Percentiles rank a stretch among this genome's conserved stretches.
Evolutionary conservation across 2,888 invertebrate species (phyloP).

Genomic region (Rhingia rostrata): DNA sequence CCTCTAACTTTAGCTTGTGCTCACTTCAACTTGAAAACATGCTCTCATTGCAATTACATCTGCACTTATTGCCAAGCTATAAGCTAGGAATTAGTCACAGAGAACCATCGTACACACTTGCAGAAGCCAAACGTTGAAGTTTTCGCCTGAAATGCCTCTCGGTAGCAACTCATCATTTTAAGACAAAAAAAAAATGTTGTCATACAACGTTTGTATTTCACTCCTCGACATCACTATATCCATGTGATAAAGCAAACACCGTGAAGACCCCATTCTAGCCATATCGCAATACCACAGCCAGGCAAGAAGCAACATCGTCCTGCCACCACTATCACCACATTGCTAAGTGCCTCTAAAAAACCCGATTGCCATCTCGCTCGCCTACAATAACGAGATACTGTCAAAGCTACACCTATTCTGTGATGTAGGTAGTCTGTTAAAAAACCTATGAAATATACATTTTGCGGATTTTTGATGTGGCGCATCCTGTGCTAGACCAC

Average conservation of each 20-base stretch:
- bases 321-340: constrained; percentile 5
- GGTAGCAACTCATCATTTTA: too few relatives aligned
- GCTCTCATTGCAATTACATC: too few relatives aligned
- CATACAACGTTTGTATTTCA: too few relatives aligned
- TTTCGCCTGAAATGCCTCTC: too few relatives aligned
- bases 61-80: too few relatives aligned
- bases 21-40: too few relatives aligned
- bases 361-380: neutral
- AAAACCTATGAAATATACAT: constrained; percentile 16
- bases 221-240: neutral
- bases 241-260: constrained; percentile 8
- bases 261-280: neutral
- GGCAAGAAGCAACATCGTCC: neutral
- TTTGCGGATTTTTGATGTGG: constrained; percentile 28
- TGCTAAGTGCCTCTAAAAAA: neutral
- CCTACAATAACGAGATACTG: constrained; percentile 3
- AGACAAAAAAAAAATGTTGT: too few relatives aligned
- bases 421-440: constrained; percentile 4
- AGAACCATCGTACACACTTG: too few relatives aligned
- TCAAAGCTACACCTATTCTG: constrained; percentile 1
- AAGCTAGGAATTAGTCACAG: too few relatives aligned
- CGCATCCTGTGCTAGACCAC: constrained; percentile 1
- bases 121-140: too few relatives aligned
- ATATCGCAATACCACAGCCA: neutral
- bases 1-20: too few relatives aligned